A percentile compares a stretch with the other conserved stretches of the same genome.
Conservation (phyloP, 1,140 invertebrate genomes). For the Halesus radiatus region DNA sequence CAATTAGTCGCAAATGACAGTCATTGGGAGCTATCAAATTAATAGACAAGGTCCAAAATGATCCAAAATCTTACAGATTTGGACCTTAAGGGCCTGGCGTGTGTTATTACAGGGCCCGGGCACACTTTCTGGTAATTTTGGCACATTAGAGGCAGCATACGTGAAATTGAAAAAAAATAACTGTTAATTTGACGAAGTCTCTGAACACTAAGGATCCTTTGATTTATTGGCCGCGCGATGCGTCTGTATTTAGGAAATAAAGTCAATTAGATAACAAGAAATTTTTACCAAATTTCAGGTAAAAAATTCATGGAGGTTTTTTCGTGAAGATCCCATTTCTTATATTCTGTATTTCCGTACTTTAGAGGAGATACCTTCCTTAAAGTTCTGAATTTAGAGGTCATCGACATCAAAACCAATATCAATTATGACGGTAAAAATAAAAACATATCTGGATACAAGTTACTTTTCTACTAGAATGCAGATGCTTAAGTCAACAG, state of each 20-base stretch:
- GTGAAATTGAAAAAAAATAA: constrained; percentile 13
- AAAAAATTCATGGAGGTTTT: too few species aligned
- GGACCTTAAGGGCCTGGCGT: not conserved
- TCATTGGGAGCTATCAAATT: constrained; percentile 8
- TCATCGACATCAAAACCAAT: too few species aligned
- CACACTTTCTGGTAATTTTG: constrained; percentile 30
- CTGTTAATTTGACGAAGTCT: constrained; percentile 19
- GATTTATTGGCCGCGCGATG: not conserved
- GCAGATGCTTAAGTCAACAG: too few species aligned
- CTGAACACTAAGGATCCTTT: not conserved
- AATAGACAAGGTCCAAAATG: constrained; percentile 12
- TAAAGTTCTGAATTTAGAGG: too few species aligned
- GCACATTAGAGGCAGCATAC: constrained; percentile 12
- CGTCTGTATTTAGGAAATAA: constrained; percentile 1
- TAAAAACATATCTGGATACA: too few species aligned
- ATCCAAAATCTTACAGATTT: not conserved
- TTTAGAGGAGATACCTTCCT: too few species aligned
- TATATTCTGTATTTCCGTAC: too few species aligned
- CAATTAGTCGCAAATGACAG: constrained; percentile 12
- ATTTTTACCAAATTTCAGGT: too few species aligned
- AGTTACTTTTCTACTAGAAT: too few species aligned
- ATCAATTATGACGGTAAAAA: too few species aligned
- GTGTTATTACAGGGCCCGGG: not conserved
- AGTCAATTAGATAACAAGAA: too few species aligned
- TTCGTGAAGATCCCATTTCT: too few species aligned